These are phyloP conservation scores for Turritopsis dohrnii DNA, from an alignment of 30 jellyfish, hydroid and myxozoan genomes.

Conservation along the genomic window DNA sequence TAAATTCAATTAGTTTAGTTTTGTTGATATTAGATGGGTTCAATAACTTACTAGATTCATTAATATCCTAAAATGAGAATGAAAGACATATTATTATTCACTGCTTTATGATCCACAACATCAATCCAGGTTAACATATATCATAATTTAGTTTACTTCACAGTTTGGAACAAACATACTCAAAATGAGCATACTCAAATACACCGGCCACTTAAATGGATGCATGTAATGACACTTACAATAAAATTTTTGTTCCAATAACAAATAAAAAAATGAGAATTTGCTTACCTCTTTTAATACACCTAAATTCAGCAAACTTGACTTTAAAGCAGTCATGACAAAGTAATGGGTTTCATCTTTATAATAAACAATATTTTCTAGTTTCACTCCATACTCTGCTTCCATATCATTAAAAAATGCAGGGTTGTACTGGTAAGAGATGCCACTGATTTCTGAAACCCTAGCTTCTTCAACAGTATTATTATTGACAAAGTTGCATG, in stretches of 20 bases:
- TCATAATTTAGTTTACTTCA: background rate
- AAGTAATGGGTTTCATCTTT: slow-evolving; percentile 95
- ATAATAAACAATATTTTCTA: slow-evolving; percentile 94
- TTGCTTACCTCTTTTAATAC: slow-evolving; percentile 69
- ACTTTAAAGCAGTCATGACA: slow-evolving; percentile 91
- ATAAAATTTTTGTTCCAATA: background rate
- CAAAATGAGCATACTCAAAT: background rate
- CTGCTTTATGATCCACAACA: background rate
- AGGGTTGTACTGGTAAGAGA: slow-evolving; percentile 88
- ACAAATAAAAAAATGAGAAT: background rate
- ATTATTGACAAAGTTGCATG: slow-evolving; percentile 91
- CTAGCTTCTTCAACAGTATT: slow-evolving; percentile 94
- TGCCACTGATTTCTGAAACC: slow-evolving; percentile 93
- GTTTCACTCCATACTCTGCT: slow-evolving; percentile 68
- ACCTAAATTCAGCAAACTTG: slow-evolving; percentile 70
- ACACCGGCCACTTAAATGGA: background rate
- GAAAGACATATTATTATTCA: background rate
- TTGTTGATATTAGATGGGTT: slow-evolving; percentile 65
- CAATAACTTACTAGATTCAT: slow-evolving; percentile 74
- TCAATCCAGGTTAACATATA: background rate
- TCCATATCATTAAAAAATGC: slow-evolving; percentile 67
- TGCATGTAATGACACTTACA: background rate
- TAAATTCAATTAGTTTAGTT: slow-evolving; percentile 54
- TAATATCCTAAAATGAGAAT: slow-evolving; percentile 44
- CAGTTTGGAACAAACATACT: background rate